Evolutionary conservation across 2,888 invertebrate genomes (phyloP).

Genomic region (Quadriops clusia): DNA sequence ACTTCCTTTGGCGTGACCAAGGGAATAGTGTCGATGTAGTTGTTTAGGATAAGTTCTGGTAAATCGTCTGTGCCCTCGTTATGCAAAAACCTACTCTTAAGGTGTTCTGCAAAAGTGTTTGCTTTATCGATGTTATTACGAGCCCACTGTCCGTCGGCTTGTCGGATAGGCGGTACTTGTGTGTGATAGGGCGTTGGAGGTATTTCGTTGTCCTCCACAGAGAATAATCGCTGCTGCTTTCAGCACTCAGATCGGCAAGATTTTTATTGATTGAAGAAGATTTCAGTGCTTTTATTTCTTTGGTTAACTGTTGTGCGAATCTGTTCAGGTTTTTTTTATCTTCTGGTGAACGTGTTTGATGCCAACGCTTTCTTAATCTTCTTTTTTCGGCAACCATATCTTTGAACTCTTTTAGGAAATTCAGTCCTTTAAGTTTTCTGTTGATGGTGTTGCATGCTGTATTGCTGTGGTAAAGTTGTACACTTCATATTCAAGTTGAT

Average conservation of each 20-base stretch:
- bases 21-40: conserved; percentile 2
- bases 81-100: neutral
- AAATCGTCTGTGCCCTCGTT: neutral
- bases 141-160: conserved; percentile 3
- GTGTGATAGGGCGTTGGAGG: neutral
- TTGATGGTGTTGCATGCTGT: no score
- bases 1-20: conserved; percentile 3
- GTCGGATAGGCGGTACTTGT: conserved; percentile 3
- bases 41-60: conserved; percentile 2
- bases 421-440: no score
- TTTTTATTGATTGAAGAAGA: conserved; percentile 2
- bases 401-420: no score
- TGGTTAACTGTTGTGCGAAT: neutral
- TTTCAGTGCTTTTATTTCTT: conserved; percentile 1
- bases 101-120: conserved; percentile 4
- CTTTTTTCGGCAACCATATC: no score
- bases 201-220: conserved; percentile 5
- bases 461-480: no score
- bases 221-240: no score
- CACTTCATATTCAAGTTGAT: no score
- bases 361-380: no score
- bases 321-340: neutral
- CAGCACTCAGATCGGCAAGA: neutral
- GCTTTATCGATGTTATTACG: conserved; percentile 3
- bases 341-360: neutral